phyloP scores from a whole-genome alignment of 2,797 vertebrate genomes.

The Phalloptychus januarius region DNA sequence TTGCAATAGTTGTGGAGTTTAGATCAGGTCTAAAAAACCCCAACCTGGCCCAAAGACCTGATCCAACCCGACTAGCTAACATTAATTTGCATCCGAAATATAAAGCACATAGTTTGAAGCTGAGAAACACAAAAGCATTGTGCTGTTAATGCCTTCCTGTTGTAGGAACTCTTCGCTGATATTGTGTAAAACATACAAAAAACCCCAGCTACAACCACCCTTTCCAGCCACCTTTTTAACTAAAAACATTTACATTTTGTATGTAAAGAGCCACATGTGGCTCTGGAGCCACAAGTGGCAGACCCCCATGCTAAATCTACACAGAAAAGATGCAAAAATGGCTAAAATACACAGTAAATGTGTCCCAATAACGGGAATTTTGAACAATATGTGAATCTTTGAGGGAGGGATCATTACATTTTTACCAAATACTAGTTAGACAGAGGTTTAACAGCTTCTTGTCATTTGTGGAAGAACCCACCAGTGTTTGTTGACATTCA shows the following conservation, averaged over 20 bases:
- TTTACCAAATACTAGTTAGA: slow-evolving; percentile 47
- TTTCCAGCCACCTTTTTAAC: not conserved
- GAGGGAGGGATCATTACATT: slow-evolving; percentile 39
- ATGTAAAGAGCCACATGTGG: not conserved
- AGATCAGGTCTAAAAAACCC: not conserved
- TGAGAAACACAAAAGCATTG: not conserved
- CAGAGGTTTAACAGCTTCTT: slow-evolving; percentile 30
- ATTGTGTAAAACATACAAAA: no score
- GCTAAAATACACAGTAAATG: not conserved
- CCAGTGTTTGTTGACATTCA: slow-evolving; percentile 75
- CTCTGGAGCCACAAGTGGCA: not conserved
- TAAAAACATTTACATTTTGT: not conserved
- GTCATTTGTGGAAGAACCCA: slow-evolving; percentile 53
- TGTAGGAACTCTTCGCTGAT: not conserved
- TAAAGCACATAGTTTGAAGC: not conserved
- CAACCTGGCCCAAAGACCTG: not conserved
- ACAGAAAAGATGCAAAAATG: not conserved
- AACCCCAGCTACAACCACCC: no score
- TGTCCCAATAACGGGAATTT: not conserved
- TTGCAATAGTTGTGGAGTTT: not conserved
- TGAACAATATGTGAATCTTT: not conserved
- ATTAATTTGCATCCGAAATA: not conserved
- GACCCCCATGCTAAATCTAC: not conserved
- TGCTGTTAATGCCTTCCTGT: not conserved
- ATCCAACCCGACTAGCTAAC: not conserved